Base-by-base conservation (phyloP, 2,797 vertebrate species). In the Syngnathus acus region DNA sequence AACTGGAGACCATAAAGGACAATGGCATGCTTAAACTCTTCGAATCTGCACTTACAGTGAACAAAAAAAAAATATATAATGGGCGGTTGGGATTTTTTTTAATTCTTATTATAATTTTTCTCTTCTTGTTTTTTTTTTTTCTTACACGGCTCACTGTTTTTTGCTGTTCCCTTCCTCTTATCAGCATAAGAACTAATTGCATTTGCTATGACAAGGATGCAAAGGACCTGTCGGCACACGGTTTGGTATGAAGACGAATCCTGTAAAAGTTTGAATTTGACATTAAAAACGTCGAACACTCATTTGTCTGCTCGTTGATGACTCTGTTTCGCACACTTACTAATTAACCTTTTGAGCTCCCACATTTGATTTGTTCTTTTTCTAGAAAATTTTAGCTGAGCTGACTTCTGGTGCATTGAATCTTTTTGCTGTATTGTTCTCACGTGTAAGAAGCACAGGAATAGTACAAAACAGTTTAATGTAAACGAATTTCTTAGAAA, bases 21-120 rank as follows among this genome's bases (percentile, higher is more conserved):
- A 82, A 90, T 79, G 89, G 91, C 91, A 92, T 92, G 91, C 89
- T 91, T 90, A 91, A 84, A 78, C 82, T 87, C 83, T 90, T 89
- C 84, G 86, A 90, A 88, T 84, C 86, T 91, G 90, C 90, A 90
- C 88, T 89, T 81, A 76, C 72, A 80, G 79, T 71, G 75, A 83
- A 80, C 11, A 54, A 80, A 83, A 80, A 17, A 58, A 80, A 80
- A 81, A 83, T n/a, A 79, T 71, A 23, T 13, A 50, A 72, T 66
- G 68, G 37, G 50, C 13, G 32, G 32, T 32, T 4, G 32, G 32
- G 48, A 17, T 26, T 32, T 71, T 84, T 16, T 78, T 81, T 75
- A 61, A 9, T 79, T 86, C 13, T 17, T 71, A 82, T 23, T 78
- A 82, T 77, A 62, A 10, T 81, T 87, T 86, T 68, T 65, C 55